phyloP scores from a whole-genome alignment of 1,140 invertebrate species.

The Caenorhabditis brenneri region DNA sequence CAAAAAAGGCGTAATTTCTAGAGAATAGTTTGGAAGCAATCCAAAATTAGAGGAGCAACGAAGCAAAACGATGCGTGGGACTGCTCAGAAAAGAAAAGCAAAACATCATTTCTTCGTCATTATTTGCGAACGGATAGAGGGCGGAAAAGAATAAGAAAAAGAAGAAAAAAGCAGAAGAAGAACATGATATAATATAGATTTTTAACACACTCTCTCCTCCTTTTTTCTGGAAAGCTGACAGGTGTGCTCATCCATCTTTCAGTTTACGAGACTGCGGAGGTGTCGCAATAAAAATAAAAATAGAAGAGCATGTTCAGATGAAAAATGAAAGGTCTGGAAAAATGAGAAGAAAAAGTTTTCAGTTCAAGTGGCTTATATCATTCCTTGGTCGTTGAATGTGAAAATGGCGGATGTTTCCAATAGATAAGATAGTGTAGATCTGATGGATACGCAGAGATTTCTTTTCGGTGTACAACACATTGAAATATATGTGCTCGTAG shows the following conservation, averaged over 20 bases:
- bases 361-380: not conserved
- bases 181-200: too few species aligned
- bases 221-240: not conserved
- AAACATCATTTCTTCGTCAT: conserved; percentile 7
- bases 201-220: not conserved
- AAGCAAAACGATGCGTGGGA: not conserved
- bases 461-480: conserved; percentile 5
- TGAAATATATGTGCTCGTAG: conserved; percentile 12
- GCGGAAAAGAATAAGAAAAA: too few species aligned
- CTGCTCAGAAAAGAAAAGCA: not conserved
- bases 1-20: too few species aligned
- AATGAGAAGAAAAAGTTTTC: not conserved
- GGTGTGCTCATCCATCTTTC: not conserved
- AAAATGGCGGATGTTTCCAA: not conserved
- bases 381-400: not conserved
- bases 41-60: not conserved
- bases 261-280: not conserved
- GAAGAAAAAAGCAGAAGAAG: too few species aligned
- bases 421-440: not conserved
- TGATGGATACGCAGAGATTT: not conserved
- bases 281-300: not conserved
- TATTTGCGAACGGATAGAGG: conserved; percentile 39
- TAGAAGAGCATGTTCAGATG: not conserved
- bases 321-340: not conserved
- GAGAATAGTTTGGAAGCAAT: too few species aligned